Evolutionary conservation across 2,797 vertebrate species (phyloP), one percentile per base, ranked within the genome.

Genomic region (Tapera naevia): DNA sequence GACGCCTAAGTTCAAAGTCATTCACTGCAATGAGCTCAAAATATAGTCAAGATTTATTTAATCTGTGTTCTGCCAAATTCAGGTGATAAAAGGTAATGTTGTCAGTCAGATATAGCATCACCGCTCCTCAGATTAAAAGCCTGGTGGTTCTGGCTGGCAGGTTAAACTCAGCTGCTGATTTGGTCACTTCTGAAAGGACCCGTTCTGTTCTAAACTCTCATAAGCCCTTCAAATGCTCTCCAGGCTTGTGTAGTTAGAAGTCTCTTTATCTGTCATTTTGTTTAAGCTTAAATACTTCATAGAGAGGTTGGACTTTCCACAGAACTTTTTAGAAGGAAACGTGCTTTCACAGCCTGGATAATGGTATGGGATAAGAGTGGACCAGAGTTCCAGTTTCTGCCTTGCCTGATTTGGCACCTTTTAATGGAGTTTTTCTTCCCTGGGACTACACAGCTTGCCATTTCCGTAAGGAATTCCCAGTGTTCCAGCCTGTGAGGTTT

Each of bases 211-310:
- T 8, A 30, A 64, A 78, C 67, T 82, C 64, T 71, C 27, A 21
- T 8, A 66, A 89, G 53, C 24, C 30, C 50, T 88, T 94, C 60
- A 66, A 75, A 92, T 92, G 23, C 56, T 86, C 28, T 45, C 74
- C 56, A 27, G 11, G 50, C 58, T n/a, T 24, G 8, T 58, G 23
- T 62, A 56, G 75, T 65, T 83, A 48, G 61, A 89, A 62, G 28
- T 71, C 46, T 91, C 79, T 73, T 91, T 57, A 92, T 69, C 72
- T 91, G 67, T 91, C 48, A 46, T 41, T 82, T 90, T 66, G 73
- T 81, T 81, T 66, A 81, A 88, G 56, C 61, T 82, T 37, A 53
- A 91, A 79, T 35, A 37, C 57, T 83, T 90, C 2, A 13, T 19
- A 41, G 65, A 80, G 67, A 45, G 6, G 14, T 48, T 9, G 23